These are phyloP conservation scores for Leptodactylus fallax DNA, from an alignment of 2,797 vertebrate species.

Conservation along the genomic window DNA sequence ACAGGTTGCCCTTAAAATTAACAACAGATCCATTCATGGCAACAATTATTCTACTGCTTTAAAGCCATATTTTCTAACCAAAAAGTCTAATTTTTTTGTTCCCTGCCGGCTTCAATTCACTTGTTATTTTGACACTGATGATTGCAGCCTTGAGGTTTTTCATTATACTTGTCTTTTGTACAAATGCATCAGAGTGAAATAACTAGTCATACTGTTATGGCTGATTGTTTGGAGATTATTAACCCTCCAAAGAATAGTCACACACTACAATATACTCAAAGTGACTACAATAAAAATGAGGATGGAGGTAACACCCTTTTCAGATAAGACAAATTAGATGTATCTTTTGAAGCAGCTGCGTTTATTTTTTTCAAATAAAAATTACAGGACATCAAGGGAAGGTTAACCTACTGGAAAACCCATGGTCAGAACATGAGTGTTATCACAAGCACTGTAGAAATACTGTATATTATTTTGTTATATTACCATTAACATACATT, in stretches of 20 bases:
- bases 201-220: slow-evolving; percentile 56
- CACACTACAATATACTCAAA: background rate
- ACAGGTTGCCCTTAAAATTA: slow-evolving; percentile 50
- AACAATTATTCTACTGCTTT: slow-evolving; percentile 51
- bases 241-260: slow-evolving; percentile 33
- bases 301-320: background rate
- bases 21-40: slow-evolving; percentile 49
- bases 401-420: background rate
- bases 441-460: too few species aligned
- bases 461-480: background rate
- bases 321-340: background rate
- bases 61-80: slow-evolving; percentile 44
- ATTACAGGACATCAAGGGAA: background rate
- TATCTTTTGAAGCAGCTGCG: background rate
- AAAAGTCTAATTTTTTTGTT: slow-evolving; percentile 38
- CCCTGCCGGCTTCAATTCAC: slow-evolving; percentile 51
- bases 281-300: slow-evolving; percentile 1
- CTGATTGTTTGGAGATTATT: slow-evolving; percentile 52
- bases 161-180: slow-evolving; percentile 57
- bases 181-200: slow-evolving; percentile 53
- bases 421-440: background rate
- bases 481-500: background rate
- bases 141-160: slow-evolving; percentile 60
- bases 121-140: slow-evolving; percentile 61
- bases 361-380: background rate